Evolutionary conservation across 2,113 vertebrate genomes (phyloP), one percentile per base, ranked within the genome.

Genomic region (Ia io): DNA sequence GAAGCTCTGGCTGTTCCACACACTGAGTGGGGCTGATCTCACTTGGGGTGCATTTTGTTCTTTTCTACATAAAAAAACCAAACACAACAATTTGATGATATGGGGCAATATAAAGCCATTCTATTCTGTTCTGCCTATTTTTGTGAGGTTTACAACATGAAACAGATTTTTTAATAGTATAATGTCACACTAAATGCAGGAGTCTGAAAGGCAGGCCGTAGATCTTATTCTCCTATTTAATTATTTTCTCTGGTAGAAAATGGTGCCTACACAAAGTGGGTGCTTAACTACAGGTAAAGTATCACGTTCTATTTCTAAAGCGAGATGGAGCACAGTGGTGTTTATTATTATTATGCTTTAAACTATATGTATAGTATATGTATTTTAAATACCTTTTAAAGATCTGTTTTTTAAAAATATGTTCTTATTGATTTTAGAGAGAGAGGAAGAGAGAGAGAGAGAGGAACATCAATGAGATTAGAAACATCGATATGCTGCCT

Each of bases 51-150:
- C 47, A 4, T 49, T 79, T 53, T 56, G 8, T 0, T 0, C 37
- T 83, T 80, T 89, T 47, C 37, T 32, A 84, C 9, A 79, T 32
- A 84, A 49, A 92, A 77, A 59, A 90, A 13, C 12, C 74, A 56
- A 56, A 63, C 90, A 67, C 9, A 59, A 35, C 14, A 35, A 79
- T 86, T 87, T 84, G 13, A 82, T 37, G 28, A 77, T 32, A 49
- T 12, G 35, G 25, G 7, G 28, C 28, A 77, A 40, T 61, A 40
- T 17, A 56, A 90, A 90, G 67, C 35, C 20, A 85, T 69, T 47
- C 59, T 28, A 91, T 18, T 67, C 16, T 78, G 13, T 51, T 80
- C 87, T 37, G 23, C 32, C 13, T 79, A 11, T 12, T 40, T 77
- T 40, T 84, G 23, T 51, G 92, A 78, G 47, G 30, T 93, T 84